Evolutionary conservation across 2,888 invertebrate genomes (phyloP).

Genomic region (Apamea sordens): DNA sequence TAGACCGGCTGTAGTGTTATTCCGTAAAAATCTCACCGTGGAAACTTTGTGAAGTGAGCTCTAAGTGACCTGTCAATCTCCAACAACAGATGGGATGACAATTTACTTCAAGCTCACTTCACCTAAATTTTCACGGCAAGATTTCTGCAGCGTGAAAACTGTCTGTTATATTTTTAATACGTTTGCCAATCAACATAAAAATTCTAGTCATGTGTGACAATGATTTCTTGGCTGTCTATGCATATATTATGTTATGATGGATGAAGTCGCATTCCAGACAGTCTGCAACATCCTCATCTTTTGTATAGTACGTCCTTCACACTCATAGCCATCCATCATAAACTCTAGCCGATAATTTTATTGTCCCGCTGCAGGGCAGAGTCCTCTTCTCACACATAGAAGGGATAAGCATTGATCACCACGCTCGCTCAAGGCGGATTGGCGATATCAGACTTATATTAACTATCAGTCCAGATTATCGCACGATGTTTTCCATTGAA

Average conservation of each 20-base stretch:
- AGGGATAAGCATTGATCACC: neutral
- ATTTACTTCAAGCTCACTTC: neutral
- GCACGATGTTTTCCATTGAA: neutral
- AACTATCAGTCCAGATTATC: neutral
- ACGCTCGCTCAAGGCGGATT: no score
- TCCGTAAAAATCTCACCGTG: neutral
- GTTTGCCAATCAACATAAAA: neutral
- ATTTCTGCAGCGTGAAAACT: neutral
- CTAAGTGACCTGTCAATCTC: neutral
- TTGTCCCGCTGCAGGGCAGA: neutral
- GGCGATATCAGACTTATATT: neutral
- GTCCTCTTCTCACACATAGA: neutral
- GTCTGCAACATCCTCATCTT: neutral
- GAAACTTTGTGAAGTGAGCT: neutral
- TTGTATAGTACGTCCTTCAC: neutral
- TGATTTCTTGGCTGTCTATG: constrained; percentile 19
- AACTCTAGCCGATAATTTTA: neutral
- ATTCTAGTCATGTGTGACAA: constrained; percentile 8
- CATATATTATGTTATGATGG: constrained; percentile 13
- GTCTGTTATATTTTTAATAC: neutral
- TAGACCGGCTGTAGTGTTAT: neutral
- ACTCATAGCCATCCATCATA: neutral
- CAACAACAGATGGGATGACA: no score
- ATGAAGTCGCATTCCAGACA: constrained; percentile 26
- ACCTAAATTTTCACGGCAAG: no score